Evolutionary conservation across 2,113 vertebrate species (phyloP).

Genomic region (Platysteira castanea): DNA sequence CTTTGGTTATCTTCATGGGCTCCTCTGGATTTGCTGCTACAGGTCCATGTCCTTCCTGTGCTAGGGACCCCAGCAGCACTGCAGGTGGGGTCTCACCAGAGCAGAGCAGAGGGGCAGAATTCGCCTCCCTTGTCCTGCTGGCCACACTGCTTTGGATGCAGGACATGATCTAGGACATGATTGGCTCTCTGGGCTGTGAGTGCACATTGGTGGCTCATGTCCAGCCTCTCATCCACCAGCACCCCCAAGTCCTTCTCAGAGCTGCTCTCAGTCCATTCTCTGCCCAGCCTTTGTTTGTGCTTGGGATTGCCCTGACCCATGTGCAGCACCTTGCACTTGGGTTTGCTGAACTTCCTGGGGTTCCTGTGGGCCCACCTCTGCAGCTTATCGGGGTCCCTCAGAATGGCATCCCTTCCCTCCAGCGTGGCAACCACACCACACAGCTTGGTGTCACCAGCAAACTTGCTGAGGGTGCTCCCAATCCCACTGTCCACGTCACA

Average conservation of each 20-base stretch:
- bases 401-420: background rate
- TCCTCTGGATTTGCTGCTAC: background rate
- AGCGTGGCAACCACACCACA: no score
- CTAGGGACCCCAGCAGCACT: background rate
- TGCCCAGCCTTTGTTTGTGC: background rate
- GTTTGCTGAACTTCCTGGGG: background rate
- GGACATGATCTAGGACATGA: background rate
- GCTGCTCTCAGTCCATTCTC: background rate
- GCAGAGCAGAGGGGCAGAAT: background rate
- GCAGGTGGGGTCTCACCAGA: background rate
- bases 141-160: rapidly evolving
- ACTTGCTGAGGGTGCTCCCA: background rate
- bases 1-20: background rate
- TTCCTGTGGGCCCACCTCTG: background rate
- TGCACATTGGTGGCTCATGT: background rate
- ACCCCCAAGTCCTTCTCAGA: background rate
- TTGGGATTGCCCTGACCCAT: background rate
- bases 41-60: background rate
- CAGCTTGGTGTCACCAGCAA: background rate
- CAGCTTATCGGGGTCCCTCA: background rate
- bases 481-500: background rate
- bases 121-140: background rate
- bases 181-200: background rate
- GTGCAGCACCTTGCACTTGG: background rate
- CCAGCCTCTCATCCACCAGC: background rate